A percentile compares a stretch with the other conserved stretches of the same genome.
These are phyloP conservation scores for Steinernema hermaphroditum DNA, from an alignment of 2,888 invertebrate genomes.

Conservation along the genomic window DNA sequence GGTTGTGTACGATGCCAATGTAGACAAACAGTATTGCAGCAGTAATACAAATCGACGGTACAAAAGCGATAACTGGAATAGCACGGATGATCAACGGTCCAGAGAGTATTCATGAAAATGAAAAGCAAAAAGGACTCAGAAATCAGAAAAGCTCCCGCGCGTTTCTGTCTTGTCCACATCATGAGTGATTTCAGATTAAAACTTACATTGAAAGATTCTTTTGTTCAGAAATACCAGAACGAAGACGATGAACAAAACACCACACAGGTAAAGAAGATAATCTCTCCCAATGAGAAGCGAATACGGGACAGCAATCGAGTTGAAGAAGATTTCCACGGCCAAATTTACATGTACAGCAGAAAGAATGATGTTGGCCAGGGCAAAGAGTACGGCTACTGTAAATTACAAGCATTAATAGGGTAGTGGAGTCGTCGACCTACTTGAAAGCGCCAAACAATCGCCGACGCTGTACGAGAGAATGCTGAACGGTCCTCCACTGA, in stretches of 20 bases:
- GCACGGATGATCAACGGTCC: no score
- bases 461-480: conserved; percentile 14
- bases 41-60: background rate
- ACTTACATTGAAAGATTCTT: background rate
- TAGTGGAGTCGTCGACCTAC: background rate
- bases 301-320: background rate
- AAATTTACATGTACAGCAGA: background rate
- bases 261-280: background rate
- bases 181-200: no score
- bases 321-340: background rate
- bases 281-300: background rate
- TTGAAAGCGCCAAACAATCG: background rate
- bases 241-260: background rate
- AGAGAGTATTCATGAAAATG: no score
- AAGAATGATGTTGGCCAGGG: background rate
- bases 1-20: background rate
- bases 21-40: background rate
- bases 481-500: conserved; percentile 6
- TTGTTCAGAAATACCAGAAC: background rate
- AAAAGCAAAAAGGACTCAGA: no score
- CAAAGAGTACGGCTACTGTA: background rate
- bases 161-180: no score
- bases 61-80: background rate
- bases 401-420: background rate
- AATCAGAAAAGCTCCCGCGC: no score